These are phyloP conservation scores for Thereva nobilitata DNA, from an alignment of 2,888 invertebrate species.

Conservation along the genomic window DNA sequence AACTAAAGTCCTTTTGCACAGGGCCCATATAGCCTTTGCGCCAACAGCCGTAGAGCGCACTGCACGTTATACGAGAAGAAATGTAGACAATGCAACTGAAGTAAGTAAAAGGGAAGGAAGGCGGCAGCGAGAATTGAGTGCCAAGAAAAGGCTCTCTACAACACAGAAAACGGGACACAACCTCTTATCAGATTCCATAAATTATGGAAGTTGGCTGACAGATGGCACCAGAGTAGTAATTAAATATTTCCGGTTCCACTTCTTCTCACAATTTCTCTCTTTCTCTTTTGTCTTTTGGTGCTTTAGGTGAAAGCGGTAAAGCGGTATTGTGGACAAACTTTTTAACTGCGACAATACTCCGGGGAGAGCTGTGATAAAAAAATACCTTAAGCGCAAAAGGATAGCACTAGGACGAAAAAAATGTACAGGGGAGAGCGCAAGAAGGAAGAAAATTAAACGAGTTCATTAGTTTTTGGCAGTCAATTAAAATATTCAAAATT, in stretches of 20 bases:
- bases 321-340: constrained; percentile 29
- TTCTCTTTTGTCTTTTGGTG: background rate
- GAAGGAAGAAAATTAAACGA: constrained; percentile 20
- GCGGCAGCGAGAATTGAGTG: constrained; percentile 20
- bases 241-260: constrained; percentile 46
- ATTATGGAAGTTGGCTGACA: constrained; percentile 45
- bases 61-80: background rate
- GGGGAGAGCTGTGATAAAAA: constrained; percentile 12
- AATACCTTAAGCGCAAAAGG: background rate
- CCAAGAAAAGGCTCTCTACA: constrained; percentile 24
- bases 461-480: constrained; percentile 27
- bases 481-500: constrained; percentile 29
- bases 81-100: constrained; percentile 18
- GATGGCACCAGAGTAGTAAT: constrained; percentile 47
- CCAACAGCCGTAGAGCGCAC: background rate
- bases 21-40: background rate
- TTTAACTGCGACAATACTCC: constrained; percentile 16
- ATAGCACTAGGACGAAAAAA: too few species aligned
- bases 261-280: constrained; percentile 35
- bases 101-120: too few species aligned
- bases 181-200: constrained; percentile 44
- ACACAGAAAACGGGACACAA: constrained; percentile 4
- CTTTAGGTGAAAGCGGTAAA: constrained; percentile 21
- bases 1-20: constrained; percentile 4
- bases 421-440: too few species aligned